Conservation (phyloP, 2,888 invertebrate species). For the Stenichneumon culpator region DNA sequence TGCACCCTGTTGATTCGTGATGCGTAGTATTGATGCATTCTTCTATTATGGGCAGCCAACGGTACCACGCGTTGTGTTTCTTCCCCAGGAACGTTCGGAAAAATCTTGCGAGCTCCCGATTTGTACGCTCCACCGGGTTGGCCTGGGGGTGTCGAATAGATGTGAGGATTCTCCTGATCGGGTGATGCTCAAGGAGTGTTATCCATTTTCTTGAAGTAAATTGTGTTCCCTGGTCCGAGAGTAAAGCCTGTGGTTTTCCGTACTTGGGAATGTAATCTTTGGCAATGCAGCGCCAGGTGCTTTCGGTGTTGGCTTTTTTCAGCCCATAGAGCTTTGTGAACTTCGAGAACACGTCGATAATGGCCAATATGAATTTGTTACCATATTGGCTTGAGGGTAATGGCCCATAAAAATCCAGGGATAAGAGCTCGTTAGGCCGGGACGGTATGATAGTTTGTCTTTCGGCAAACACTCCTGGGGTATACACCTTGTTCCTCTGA, state of each 20-base stretch:
- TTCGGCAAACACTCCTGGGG: not conserved
- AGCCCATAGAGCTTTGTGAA: constrained; percentile 4
- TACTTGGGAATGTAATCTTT: not conserved
- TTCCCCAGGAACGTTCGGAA: not conserved
- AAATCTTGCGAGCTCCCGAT: constrained; percentile 10
- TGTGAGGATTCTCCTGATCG: constrained; percentile 9
- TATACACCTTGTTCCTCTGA: constrained; percentile 23
- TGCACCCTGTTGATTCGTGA: constrained; percentile 20
- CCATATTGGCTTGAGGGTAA: constrained; percentile 26
- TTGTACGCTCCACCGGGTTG: constrained; percentile 26
- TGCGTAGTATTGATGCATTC: constrained; percentile 21
- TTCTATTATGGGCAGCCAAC: not conserved
- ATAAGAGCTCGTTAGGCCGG: constrained; percentile 25
- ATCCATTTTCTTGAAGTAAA: constrained; percentile 26
- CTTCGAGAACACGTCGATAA: constrained; percentile 43
- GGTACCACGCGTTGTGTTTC: not conserved
- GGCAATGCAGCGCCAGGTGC: not conserved
- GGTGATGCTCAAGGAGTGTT: not conserved
- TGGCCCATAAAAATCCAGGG: constrained; percentile 39
- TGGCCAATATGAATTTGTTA: constrained; percentile 15
- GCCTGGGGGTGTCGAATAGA: constrained; percentile 33
- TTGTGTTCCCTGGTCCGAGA: constrained; percentile 40
- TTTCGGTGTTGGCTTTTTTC: not conserved
- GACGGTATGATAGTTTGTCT: constrained; percentile 32
- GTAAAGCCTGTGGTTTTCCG: not conserved